Evolutionary conservation across 1,140 invertebrate species (phyloP).

Genomic region (Choristoneura fumiferana): DNA sequence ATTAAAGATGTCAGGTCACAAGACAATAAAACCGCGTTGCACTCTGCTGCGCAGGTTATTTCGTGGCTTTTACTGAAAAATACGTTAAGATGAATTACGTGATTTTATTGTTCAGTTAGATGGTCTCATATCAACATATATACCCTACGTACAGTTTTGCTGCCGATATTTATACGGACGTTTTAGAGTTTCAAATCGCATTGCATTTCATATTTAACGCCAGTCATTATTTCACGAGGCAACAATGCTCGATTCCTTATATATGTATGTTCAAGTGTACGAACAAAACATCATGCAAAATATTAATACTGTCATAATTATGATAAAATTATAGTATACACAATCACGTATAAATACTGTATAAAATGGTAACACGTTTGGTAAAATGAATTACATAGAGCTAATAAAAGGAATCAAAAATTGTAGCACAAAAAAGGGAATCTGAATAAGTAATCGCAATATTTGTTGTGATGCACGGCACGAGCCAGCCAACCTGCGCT

Average conservation of each 20-base stretch:
- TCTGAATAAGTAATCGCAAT: slow-evolving; percentile 24
- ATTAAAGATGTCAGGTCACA: too few relatives aligned
- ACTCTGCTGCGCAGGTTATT: too few relatives aligned
- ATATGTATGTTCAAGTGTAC: slow-evolving; percentile 34
- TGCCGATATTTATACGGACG: too few relatives aligned
- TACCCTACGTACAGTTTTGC: too few relatives aligned
- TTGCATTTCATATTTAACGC: neutral
- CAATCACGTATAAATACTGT: slow-evolving; percentile 35
- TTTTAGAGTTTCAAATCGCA: too few relatives aligned
- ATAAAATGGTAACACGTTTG: slow-evolving; percentile 44
- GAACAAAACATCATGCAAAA: slow-evolving; percentile 20
- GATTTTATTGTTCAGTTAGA: too few relatives aligned
- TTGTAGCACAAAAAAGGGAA: slow-evolving; percentile 26
- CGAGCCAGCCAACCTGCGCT: too few relatives aligned
- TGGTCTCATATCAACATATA: too few relatives aligned
- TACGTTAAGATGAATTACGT: too few relatives aligned
- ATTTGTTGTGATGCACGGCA: slow-evolving; percentile 38
- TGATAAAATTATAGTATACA: slow-evolving; percentile 23
- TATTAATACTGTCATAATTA: slow-evolving; percentile 36
- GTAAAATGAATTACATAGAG: slow-evolving; percentile 33
- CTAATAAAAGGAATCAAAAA: slow-evolving; percentile 37
- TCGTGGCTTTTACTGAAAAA: too few relatives aligned
- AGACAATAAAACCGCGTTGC: too few relatives aligned
- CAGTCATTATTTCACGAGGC: neutral
- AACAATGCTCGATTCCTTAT: slow-evolving; percentile 30